Evolutionary conservation across 2,888 invertebrate genomes (phyloP), one percentile per base, ranked within the genome.

Genomic region (Heliconius cydno): DNA sequence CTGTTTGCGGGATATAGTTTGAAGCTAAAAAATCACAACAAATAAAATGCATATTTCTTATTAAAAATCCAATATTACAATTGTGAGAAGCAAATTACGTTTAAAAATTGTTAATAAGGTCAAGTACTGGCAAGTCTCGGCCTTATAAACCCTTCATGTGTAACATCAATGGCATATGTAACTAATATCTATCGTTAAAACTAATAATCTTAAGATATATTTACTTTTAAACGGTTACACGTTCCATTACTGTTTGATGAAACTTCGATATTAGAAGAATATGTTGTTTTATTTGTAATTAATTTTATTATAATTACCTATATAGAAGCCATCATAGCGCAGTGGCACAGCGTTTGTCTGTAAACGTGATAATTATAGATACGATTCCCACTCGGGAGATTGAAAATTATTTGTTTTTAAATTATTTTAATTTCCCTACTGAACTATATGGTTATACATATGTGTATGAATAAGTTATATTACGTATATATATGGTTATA

Each of bases 81-180:
- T 72, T 34, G 22, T 72, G 57, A 57, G 57, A 72, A 30, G 57
- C 72, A 57, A 57, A 57, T 57, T 72, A 72, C 57, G 72, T 57
- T 57, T 57, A 72, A 57, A 72, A 52, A 57, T 72, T 72, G 2
- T 30, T 57, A 57, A 57, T 57, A 57, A 57, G 72, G 72, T 72
- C 72, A 72, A 72, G 57, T 57, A 57, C 72, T 71, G 22, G 57
- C 72, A 5, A 57, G 60, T 73, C 15, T 73, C 38, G 73, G 60
- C 60, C 73, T 73, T 60, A 60, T 38, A 60, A 57, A 19, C 38
- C n/a, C 60, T 73, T 34, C 34, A 73, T 73, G 73, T 57, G 72
- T 73, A 73, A 60, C 73, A 73, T 73, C 60, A 60, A 60, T 73
- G 73, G 60, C 60, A 60, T 25, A 70, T 73, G 73, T 60, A 60